Base-by-base conservation (phyloP, 2,888 invertebrate species). In the Diplolepis rosae region DNA sequence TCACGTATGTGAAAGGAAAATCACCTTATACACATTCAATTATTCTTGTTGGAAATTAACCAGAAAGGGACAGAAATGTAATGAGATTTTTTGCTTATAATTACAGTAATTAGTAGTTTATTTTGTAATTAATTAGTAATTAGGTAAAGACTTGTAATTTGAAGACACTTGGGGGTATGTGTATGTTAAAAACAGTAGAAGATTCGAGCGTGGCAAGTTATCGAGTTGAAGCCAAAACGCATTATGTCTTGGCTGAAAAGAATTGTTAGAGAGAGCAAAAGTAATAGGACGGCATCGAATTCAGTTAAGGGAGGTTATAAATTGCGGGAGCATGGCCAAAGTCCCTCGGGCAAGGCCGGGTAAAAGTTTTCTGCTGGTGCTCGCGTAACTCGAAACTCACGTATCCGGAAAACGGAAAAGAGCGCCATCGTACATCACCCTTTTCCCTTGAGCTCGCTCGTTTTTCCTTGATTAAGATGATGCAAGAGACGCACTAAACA, bases 281-380 rank as follows among this genome's bases (percentile, higher is more conserved):
- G 80, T 78, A 80, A 79, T 78, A 78, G 81, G 76, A 79, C 77
- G 79, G 80, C 79, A 81, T 81, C 83, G 81, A 81, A 84, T 86
- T 84, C 85, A 82, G 85, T 86, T 85, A 84, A 78, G 85, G 79
- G 76, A 73, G 83, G 83, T 84, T 85, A 85, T 85, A 86, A 85
- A 86, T 86, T 84, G 82, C 78, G 72, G 79, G 79, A 83, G 78
- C 77, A 77, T 78, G 76, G 78, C 80, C 81, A 75, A 83, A 85
- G 80, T 85, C 85, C 82, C 82, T 78, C 76, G 79, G 80, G 82
- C 76, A 76, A 79, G 79, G 74, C 80, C 79, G 79, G 76, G 74
- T 75, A 74, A 86, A 86, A 86, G 79, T 86, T 86, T 86, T 83
- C 83, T 81, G 81, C 84, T 79, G 78, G 82, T 78, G 79, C 81